Percentiles rank a stretch among this genome's conserved stretches.
Evolutionary conservation across 2,797 vertebrate species (phyloP).

Genomic region (Siniperca scherzeri): DNA sequence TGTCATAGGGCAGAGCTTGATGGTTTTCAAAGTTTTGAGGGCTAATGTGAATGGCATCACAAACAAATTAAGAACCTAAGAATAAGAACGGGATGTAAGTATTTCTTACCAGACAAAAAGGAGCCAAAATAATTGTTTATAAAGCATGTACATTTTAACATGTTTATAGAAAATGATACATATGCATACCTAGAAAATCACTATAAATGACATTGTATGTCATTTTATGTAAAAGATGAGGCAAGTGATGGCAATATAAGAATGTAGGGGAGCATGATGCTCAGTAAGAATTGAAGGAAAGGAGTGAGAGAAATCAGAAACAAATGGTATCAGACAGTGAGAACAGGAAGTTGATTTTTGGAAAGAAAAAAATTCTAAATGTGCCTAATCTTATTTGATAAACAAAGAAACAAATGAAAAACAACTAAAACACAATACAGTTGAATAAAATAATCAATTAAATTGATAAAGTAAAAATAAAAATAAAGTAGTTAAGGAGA

Average conservation of each 20-base stretch:
- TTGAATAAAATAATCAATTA: not conserved
- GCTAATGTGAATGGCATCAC: not conserved
- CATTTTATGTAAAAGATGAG: not conserved
- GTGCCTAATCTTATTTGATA: not conserved
- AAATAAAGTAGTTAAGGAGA: not conserved
- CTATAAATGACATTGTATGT: not conserved
- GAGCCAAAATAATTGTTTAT: slow-evolving; percentile 43
- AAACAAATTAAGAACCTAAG: slow-evolving; percentile 23
- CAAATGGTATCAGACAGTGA: slow-evolving; percentile 26
- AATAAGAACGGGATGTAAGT: slow-evolving; percentile 40
- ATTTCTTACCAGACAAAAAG: slow-evolving; percentile 39
- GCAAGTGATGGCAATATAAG: slow-evolving; percentile 30
- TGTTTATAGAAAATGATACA: slow-evolving; percentile 21
- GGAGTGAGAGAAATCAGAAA: slow-evolving; percentile 7
- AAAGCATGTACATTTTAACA: slow-evolving; percentile 41
- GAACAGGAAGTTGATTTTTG: slow-evolving; percentile 47
- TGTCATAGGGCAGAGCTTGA: slow-evolving; percentile 28
- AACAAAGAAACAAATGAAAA: not conserved
- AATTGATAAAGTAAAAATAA: not conserved
- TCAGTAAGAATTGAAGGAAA: slow-evolving; percentile 40
- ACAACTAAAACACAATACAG: not conserved
- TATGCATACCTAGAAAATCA: slow-evolving; percentile 2
- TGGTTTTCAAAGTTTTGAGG: slow-evolving; percentile 39
- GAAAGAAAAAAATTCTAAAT: slow-evolving; percentile 37
- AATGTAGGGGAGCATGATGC: slow-evolving; percentile 59